Evolutionary conservation across 2,888 invertebrate species (phyloP).

Genomic region (Tetheella fluctuosa): DNA sequence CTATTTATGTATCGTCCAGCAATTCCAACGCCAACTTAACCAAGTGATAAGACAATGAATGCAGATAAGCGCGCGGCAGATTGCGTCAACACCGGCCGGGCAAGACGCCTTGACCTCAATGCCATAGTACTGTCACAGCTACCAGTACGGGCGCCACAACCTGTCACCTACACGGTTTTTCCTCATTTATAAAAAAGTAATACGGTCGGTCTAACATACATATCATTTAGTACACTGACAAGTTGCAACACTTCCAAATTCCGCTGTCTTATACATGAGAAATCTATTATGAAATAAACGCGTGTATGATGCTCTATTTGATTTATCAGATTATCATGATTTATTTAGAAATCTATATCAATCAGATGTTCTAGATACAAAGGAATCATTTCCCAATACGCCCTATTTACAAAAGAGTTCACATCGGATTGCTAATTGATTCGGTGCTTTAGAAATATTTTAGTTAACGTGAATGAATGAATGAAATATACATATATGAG

Average conservation of each 20-base stretch:
- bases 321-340: too few species aligned
- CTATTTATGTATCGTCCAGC: background rate
- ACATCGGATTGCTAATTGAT: background rate
- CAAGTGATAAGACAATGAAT: conserved; percentile 11
- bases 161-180: conserved; percentile 5
- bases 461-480: too few species aligned
- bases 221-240: background rate
- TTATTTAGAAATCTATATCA: background rate
- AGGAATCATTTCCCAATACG: background rate
- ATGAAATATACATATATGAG: too few species aligned
- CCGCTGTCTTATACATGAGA: background rate
- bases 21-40: conserved; percentile 2
- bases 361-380: background rate
- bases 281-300: background rate
- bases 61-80: conserved; percentile 36
- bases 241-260: background rate
- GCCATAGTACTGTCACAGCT: conserved; percentile 31
- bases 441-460: background rate
- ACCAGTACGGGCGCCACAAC: conserved; percentile 16
- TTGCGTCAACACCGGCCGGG: conserved; percentile 64
- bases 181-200: conserved; percentile 12
- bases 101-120: conserved; percentile 73
- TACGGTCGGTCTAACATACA: background rate
- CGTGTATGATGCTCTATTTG: too few species aligned
- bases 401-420: background rate